Evolutionary conservation across 2,113 vertebrate genomes (phyloP).

Genomic region (Chelonoidis abingdonii): DNA sequence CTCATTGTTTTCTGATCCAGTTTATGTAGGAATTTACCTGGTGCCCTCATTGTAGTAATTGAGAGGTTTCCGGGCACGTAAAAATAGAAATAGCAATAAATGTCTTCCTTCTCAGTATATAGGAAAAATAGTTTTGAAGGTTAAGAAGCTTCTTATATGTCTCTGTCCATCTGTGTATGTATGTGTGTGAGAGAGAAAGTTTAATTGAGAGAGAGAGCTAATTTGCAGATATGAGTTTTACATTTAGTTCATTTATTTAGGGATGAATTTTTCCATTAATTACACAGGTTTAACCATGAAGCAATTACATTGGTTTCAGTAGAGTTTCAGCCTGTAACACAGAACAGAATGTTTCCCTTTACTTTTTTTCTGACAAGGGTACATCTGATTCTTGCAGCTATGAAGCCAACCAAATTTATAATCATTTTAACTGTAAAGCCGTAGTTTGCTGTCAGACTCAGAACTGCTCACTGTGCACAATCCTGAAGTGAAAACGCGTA

Average conservation of each 20-base stretch:
- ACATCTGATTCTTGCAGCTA: not conserved
- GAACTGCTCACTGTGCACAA: not conserved
- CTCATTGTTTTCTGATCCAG: constrained; percentile 35
- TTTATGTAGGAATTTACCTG: not conserved
- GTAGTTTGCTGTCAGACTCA: constrained; percentile 1
- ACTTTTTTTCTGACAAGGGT: not conserved
- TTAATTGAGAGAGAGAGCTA: not conserved
- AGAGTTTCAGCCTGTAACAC: not conserved
- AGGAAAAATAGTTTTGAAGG: constrained; percentile 62
- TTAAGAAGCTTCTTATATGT: not conserved
- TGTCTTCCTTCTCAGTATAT: constrained; percentile 57
- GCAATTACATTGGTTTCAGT: not conserved
- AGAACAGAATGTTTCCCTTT: not conserved
- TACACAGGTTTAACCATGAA: not conserved
- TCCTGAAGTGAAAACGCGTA: not conserved
- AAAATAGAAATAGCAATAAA: constrained; percentile 55
- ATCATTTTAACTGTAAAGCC: not conserved
- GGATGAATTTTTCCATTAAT: not conserved
- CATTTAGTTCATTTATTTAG: not conserved
- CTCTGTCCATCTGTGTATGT: constrained; percentile 35
- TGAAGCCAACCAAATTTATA: constrained; percentile 23
- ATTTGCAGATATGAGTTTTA: constrained; percentile 34
- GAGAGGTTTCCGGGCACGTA: not conserved
- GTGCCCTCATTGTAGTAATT: constrained; percentile 13
- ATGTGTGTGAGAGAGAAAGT: not conserved